Evolutionary conservation across 2,797 vertebrate species (phyloP).

Genomic region (Brotula barbata): DNA sequence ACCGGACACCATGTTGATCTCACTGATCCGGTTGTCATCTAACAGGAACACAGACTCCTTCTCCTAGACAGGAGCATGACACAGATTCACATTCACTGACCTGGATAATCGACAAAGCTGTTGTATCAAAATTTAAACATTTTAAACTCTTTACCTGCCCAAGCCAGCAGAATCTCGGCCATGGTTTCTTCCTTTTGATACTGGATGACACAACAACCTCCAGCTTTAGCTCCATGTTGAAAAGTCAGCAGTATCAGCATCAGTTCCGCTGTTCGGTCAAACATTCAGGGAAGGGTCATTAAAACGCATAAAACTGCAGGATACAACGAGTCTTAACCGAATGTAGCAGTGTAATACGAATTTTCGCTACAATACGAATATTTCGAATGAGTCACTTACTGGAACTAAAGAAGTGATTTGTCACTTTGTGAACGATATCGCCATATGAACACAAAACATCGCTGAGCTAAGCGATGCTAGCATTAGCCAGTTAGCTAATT

Average conservation of each 20-base stretch:
- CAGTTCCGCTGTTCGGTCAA: background rate
- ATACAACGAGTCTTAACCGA: background rate
- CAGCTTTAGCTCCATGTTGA: conserved; percentile 87
- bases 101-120: too few species aligned
- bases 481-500: conserved; percentile 61
- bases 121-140: background rate
- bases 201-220: conserved; percentile 89
- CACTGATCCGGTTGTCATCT: conserved; percentile 87
- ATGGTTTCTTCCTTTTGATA: conserved; percentile 92
- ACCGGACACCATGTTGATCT: conserved; percentile 90
- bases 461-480: conserved; percentile 22
- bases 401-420: too few species aligned
- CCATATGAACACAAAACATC: background rate
- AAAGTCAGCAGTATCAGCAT: conserved; percentile 24
- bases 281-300: background rate
- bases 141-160: conserved; percentile 82
- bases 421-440: too few species aligned
- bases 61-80: conserved; percentile 75
- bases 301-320: background rate
- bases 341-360: background rate
- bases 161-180: conserved; percentile 92
- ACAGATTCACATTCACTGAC: background rate
- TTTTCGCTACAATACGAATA: background rate
- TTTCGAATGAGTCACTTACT: background rate
- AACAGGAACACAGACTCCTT: conserved; percentile 91